Percentiles rank a stretch among this genome's conserved stretches.
Conservation (phyloP, 2,888 invertebrate genomes). For the Lasioglossum pauxillum region DNA sequence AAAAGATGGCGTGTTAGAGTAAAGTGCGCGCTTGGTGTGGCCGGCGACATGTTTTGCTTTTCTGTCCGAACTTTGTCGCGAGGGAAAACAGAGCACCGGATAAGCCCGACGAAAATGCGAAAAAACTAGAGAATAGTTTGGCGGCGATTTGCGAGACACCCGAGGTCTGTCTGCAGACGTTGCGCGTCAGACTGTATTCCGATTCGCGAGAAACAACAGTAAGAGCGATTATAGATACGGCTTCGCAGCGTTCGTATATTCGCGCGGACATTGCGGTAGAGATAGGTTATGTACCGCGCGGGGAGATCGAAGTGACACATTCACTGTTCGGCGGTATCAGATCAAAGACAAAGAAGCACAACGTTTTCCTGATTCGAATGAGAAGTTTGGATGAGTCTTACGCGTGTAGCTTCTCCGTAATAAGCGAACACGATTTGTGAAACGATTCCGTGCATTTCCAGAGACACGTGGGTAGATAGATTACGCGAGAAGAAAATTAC, state of each 20-base stretch:
- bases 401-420: slow-evolving; percentile 12
- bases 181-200: slow-evolving; percentile 13
- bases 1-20: no score
- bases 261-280: background rate
- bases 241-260: slow-evolving; percentile 38
- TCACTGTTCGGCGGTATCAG: slow-evolving; percentile 22
- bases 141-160: background rate
- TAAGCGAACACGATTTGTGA: background rate
- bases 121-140: no score
- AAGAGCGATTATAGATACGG: slow-evolving; percentile 35
- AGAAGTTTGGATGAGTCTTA: slow-evolving; percentile 11
- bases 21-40: no score
- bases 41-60: no score
- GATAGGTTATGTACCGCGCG: no score
- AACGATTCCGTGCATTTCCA: no score
- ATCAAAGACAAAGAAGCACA: background rate
- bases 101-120: no score
- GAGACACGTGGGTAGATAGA: no score
- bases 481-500: background rate
- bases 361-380: background rate
- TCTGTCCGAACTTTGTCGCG: no score
- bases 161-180: slow-evolving; percentile 31
- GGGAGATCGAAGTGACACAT: background rate
- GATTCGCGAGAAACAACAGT: slow-evolving; percentile 17
- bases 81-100: no score